Base-by-base conservation (phyloP, 2,113 vertebrate species). In the Cariama cristata region DNA sequence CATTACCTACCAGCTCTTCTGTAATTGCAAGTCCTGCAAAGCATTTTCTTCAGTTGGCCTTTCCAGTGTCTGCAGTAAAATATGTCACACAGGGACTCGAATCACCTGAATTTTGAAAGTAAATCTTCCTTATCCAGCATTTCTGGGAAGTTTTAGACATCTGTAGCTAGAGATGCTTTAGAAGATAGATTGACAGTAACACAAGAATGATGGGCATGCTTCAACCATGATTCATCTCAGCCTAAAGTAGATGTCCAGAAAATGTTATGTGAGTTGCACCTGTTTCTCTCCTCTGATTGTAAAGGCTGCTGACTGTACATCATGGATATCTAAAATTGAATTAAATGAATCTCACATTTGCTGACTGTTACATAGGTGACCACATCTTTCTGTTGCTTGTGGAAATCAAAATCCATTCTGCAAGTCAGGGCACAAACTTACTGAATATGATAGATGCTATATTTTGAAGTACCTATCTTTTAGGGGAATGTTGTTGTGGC, bases 41-140 rank as follows among this genome's bases (percentile, higher is more conserved):
- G 19, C 38, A 28, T 75, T 90, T 74, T 27, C 9, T 49, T 74
- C 24, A 42, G 22, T 47, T 63, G 14, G 30, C 33, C 28, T 59
- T 15, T 26, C 55, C 40, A 21, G 4, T 40, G 18, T 35, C 69
- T 79, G 8, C 30, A 59, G n/a, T 62, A 24, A 81, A 77, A 79
- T 49, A 33, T 5, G 24, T 66, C 45, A 59, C 13, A 0, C 0
- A 49, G 8, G 33, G 10, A 69, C 16, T 74, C 18, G 14, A 3
- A 53, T 74, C 3, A 4, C 32, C 33, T 74, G 38, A 14, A 63
- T 74, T 94, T 68, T 44, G 50, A 55, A 93, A 69, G 68, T 45
- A 40, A 33, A 68, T 87, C 19, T 53, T 42, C 49, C 50, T 52
- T 30, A 30, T 21, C 17, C 44, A 24, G 19, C 8, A 17, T 68